Conservation (phyloP, 2,888 invertebrate species). For the Diloba caeruleocephala region DNA sequence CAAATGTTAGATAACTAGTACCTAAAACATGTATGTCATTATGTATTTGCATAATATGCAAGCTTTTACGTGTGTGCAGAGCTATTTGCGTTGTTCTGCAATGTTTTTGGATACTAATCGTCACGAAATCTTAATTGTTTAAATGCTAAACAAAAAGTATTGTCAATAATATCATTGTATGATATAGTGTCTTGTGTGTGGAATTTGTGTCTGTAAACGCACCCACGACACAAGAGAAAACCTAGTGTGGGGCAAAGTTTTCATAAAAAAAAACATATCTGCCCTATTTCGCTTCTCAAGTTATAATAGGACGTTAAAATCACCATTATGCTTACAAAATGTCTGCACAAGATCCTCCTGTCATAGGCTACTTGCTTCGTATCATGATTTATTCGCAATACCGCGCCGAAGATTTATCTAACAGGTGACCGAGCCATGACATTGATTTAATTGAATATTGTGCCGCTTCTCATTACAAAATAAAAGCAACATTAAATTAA, state of each 20-base stretch:
- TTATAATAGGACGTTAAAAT: slow-evolving; percentile 28
- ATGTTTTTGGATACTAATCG: too few relatives aligned
- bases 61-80: slow-evolving; percentile 7
- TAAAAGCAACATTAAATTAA: slow-evolving; percentile 65
- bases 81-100: too few relatives aligned
- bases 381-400: slow-evolving; percentile 56
- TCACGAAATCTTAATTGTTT: too few relatives aligned
- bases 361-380: slow-evolving; percentile 61
- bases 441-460: slow-evolving; percentile 66
- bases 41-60: slow-evolving; percentile 19
- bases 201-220: too few relatives aligned
- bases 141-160: too few relatives aligned
- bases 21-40: slow-evolving; percentile 6
- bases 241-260: too few relatives aligned
- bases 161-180: too few relatives aligned
- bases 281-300: slow-evolving; percentile 10
- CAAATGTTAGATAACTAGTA: slow-evolving; percentile 19
- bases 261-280: slow-evolving; percentile 2
- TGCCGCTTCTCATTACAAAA: slow-evolving; percentile 69
- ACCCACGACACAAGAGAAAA: too few relatives aligned
- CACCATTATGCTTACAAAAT: slow-evolving; percentile 23
- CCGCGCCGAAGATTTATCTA: slow-evolving; percentile 54
- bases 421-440: slow-evolving; percentile 49
- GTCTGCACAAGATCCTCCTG: slow-evolving; percentile 57
- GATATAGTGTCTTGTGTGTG: too few relatives aligned